phyloP scores from a whole-genome alignment of 2,888 invertebrate species.

The Neoitamus cyanurus region DNA sequence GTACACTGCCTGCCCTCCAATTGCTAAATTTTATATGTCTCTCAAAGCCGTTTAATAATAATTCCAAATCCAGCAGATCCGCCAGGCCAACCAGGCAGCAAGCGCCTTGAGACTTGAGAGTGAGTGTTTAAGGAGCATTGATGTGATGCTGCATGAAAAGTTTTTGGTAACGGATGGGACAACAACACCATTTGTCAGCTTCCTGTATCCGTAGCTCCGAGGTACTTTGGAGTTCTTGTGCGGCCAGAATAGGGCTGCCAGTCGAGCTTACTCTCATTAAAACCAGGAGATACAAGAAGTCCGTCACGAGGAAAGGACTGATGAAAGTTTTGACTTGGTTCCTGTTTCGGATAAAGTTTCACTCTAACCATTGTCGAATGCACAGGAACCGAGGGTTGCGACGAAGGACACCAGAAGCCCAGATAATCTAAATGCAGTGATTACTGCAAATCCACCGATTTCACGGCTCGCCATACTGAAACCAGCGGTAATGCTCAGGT shows the following conservation, averaged over 20 bases:
- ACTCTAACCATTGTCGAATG: slow-evolving; percentile 11
- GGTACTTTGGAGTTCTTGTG: slow-evolving; percentile 37
- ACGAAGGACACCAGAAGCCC: background rate
- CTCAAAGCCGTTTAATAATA: background rate
- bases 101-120: background rate
- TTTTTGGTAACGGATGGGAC: slow-evolving; percentile 53
- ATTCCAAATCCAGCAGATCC: background rate
- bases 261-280: slow-evolving; percentile 41
- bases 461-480: background rate
- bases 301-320: slow-evolving; percentile 35
- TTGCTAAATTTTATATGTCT: background rate
- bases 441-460: background rate
- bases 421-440: background rate
- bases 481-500: background rate
- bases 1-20: background rate
- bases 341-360: slow-evolving; percentile 35
- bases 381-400: background rate
- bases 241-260: background rate
- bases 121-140: background rate
- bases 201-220: slow-evolving; percentile 52
- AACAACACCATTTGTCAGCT: slow-evolving; percentile 53
- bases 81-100: background rate
- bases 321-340: slow-evolving; percentile 34
- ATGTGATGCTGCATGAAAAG: slow-evolving; percentile 44
- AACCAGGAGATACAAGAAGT: slow-evolving; percentile 44